Evolutionary conservation across 2,888 invertebrate species (phyloP).

Genomic region (Ornithoptera alexandrae): DNA sequence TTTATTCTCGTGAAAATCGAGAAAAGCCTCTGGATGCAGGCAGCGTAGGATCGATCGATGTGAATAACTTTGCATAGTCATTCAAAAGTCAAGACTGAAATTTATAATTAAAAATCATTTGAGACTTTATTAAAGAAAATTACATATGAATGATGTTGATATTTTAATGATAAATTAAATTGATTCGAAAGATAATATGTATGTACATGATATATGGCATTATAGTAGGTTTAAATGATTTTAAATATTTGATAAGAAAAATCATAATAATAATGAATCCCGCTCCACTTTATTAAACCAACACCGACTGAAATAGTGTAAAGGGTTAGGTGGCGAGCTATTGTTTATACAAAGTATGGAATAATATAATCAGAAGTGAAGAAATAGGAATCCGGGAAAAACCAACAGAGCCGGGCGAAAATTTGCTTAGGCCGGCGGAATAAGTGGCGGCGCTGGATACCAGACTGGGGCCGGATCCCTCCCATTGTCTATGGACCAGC

Average conservation of each 20-base stretch:
- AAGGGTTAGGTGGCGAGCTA: slow-evolving; percentile 60
- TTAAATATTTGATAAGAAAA: background rate
- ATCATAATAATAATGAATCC: slow-evolving; percentile 34
- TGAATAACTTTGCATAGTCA: too few relatives aligned
- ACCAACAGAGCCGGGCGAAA: slow-evolving; percentile 73
- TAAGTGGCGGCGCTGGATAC: slow-evolving; percentile 68
- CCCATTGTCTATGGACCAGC: slow-evolving; percentile 59
- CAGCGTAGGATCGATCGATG: too few relatives aligned
- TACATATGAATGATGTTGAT: too few relatives aligned
- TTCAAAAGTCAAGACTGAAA: too few relatives aligned
- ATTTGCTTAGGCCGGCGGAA: slow-evolving; percentile 81
- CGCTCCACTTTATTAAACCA: slow-evolving; percentile 46
- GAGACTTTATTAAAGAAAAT: too few relatives aligned
- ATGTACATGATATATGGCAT: too few relatives aligned
- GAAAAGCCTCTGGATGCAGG: too few relatives aligned
- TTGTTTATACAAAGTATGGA: slow-evolving; percentile 79
- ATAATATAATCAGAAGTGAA: slow-evolving; percentile 80
- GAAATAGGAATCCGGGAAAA: slow-evolving; percentile 78
- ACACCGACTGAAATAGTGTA: slow-evolving; percentile 68
- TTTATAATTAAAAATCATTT: too few relatives aligned
- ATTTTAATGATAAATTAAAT: too few relatives aligned
- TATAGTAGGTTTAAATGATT: too few relatives aligned
- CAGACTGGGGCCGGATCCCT: slow-evolving; percentile 49
- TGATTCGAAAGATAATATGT: too few relatives aligned
- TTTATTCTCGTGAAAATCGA: too few relatives aligned